Evolutionary conservation across 1,140 invertebrate species (phyloP).

Genomic region (Hetaerina americana): DNA sequence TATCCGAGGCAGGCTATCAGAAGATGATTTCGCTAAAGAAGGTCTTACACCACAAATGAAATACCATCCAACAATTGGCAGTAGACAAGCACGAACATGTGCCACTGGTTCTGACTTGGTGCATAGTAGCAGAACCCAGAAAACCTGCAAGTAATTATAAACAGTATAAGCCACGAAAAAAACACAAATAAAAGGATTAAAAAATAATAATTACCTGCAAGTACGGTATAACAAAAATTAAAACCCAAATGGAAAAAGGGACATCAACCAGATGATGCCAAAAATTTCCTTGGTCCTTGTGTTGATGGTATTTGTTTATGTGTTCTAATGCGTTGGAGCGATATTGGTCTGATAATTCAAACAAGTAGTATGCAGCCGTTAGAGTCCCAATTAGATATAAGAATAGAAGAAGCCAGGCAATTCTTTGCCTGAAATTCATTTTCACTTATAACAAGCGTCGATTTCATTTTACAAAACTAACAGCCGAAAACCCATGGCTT

Average conservation of each 20-base stretch:
- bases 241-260: slow-evolving; percentile 8
- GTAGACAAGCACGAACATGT: slow-evolving; percentile 6
- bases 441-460: neutral
- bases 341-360: slow-evolving; percentile 10
- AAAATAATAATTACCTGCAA: neutral
- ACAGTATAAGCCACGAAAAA: neutral
- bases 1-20: neutral
- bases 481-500: neutral
- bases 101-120: slow-evolving; percentile 9
- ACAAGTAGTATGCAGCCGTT: slow-evolving; percentile 7
- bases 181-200: neutral
- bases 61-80: slow-evolving; percentile 10
- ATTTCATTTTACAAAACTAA: neutral
- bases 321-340: slow-evolving; percentile 7
- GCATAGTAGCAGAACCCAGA: slow-evolving; percentile 10
- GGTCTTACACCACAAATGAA: slow-evolving; percentile 1
- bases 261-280: slow-evolving; percentile 11
- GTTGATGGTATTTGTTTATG: slow-evolving; percentile 8
- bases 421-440: slow-evolving; percentile 13
- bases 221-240: slow-evolving; percentile 8
- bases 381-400: slow-evolving; percentile 7
- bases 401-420: slow-evolving; percentile 5
- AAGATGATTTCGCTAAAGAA: neutral
- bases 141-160: slow-evolving; percentile 1
- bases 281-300: neutral